Evolutionary conservation across 2,888 invertebrate species (phyloP), one percentile per base, ranked within the genome.

Genomic region (Nezara viridula): DNA sequence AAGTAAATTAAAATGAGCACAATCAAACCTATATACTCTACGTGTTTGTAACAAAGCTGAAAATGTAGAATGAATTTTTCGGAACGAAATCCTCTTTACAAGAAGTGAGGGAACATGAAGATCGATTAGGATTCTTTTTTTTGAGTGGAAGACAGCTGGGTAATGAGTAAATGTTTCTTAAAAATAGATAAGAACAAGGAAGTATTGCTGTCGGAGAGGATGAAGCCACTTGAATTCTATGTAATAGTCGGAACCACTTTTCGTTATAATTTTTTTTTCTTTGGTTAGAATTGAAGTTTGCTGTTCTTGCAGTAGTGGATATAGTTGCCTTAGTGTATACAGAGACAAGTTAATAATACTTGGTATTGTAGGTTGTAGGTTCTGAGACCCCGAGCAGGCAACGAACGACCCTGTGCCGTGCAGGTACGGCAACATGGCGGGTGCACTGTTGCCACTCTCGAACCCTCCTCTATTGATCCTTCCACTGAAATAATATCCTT

Each of bases 371-470:
- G 60, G 60, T 27, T 5, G 7, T 0, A 16, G 60, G 9, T 1
- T 4, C 12, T 60, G 27, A 27, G 14, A 1, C 2, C 6, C 66
- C 32, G 44, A 44, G 10, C 44, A 7, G 7, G 44, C 32, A 14
- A 27, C 12, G 16, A 4, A 7, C 37, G 37, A 73, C 9, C 27
- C 44, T 44, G n/a, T n/a, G 55, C 0, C 14, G 27, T 37, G 66
- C 66, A 73, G 66, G 66, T 73, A 73, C 66, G 66, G 66, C 66
- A 73, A 73, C 66, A 73, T 73, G 66, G 66, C 66, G 32, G 21
- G 19, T 73, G 32, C 66, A 37, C 24, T 73, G 66, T 73, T 73
- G 66, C 66, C 66, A 73, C 32, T 7, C 9, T 73, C 32, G 66
- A 37, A 73, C 66, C 66, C 66, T 73, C 66, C 7, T 14, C 66